phyloP scores from a whole-genome alignment of 2,888 invertebrate genomes.

The Apodemia hepburni region DNA sequence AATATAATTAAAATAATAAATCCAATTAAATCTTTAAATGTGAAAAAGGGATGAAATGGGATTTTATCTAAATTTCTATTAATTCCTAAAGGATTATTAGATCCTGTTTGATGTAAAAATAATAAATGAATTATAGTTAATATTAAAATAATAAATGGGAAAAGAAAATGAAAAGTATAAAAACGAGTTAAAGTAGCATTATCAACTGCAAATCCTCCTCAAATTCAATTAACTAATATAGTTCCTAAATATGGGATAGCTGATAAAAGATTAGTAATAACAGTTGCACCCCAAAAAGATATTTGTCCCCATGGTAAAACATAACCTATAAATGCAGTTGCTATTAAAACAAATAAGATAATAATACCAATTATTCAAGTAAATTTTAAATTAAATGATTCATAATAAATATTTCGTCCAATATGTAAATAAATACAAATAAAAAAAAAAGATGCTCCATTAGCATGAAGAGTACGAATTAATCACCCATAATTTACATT shows the following conservation, averaged over 20 bases:
- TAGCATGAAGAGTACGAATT: conserved; percentile 83
- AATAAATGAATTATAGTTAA: conserved; percentile 83
- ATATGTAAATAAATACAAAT: conserved; percentile 78
- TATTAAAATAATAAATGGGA: conserved; percentile 84
- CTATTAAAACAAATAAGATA: conserved; percentile 84
- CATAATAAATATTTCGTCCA: conserved; percentile 59
- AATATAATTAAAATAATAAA: conserved; percentile 77
- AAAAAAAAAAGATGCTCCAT: conserved; percentile 87
- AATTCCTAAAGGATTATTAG: not conserved
- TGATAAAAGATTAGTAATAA: not conserved
- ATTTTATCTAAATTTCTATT: conserved; percentile 37
- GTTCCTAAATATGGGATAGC: not conserved
- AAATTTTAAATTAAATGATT: conserved; percentile 69
- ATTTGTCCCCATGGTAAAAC: conserved; percentile 86
- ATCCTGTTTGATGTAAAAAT: conserved; percentile 83
- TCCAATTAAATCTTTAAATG: conserved; percentile 82
- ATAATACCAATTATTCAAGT: conserved; percentile 84
- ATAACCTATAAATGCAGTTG: conserved; percentile 88
- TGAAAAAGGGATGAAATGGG: conserved; percentile 84
- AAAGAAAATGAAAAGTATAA: conserved; percentile 86
- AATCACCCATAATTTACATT: conserved; percentile 86
- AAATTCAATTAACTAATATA: conserved; percentile 40
- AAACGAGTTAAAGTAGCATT: conserved; percentile 89
- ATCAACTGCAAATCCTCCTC: conserved; percentile 88
- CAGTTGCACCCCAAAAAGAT: not conserved